Conservation (phyloP, 2,888 invertebrate genomes). For the Coleophora deauratella region DNA sequence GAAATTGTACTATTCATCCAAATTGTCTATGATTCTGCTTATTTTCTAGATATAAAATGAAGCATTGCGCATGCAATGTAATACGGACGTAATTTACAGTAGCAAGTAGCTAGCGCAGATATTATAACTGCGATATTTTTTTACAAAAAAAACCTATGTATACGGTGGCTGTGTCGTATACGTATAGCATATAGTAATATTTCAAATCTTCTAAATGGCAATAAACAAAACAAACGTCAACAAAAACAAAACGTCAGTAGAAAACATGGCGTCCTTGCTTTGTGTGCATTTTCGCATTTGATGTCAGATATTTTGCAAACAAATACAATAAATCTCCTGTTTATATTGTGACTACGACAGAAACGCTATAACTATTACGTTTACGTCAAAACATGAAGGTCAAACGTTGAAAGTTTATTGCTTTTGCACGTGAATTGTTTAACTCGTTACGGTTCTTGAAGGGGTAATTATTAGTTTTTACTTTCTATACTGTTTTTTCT, state of each 20-base stretch:
- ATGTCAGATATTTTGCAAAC: constrained; percentile 23
- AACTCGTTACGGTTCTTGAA: constrained; percentile 10
- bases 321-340: constrained; percentile 14
- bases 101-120: too few species aligned
- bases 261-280: constrained; percentile 32
- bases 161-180: too few species aligned
- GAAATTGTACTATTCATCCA: too few species aligned
- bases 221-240: neutral
- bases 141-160: too few species aligned
- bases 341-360: constrained; percentile 17
- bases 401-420: constrained; percentile 14
- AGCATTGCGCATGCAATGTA: too few species aligned
- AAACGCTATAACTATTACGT: constrained; percentile 11
- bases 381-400: constrained; percentile 23
- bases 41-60: too few species aligned
- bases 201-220: constrained; percentile 1
- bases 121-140: too few species aligned
- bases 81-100: too few species aligned
- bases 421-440: constrained; percentile 13
- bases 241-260: constrained; percentile 12
- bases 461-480: constrained; percentile 8
- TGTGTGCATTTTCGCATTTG: constrained; percentile 23
- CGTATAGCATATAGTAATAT: too few species aligned
- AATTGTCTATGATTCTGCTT: too few species aligned
- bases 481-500: constrained; percentile 2